Conservation (phyloP, 2,113 vertebrate genomes). For the Euleptes europaea region DNA sequence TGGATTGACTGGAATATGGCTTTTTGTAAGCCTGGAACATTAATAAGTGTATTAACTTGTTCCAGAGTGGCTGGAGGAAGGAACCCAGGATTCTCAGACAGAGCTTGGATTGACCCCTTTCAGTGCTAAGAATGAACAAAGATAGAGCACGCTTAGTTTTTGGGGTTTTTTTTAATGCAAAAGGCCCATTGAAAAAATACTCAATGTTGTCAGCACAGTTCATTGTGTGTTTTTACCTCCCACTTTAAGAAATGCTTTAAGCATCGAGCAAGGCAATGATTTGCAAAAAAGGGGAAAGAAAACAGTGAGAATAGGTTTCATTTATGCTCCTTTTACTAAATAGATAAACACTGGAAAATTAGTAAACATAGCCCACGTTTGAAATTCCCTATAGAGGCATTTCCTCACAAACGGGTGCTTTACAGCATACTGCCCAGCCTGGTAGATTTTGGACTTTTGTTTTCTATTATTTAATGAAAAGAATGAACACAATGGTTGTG, state of each 20-base stretch:
- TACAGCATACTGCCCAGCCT: too few species aligned
- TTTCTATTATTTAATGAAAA: too few species aligned
- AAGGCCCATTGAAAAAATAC: not conserved
- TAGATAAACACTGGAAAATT: too few species aligned
- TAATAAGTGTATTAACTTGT: not conserved
- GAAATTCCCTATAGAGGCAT: too few species aligned
- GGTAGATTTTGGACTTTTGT: not conserved
- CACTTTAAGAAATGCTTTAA: not conserved
- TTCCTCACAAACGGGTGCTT: too few species aligned
- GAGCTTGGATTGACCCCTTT: not conserved
- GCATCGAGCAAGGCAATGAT: not conserved
- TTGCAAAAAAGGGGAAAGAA: too few species aligned
- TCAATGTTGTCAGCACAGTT: not conserved
- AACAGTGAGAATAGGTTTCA: too few species aligned
- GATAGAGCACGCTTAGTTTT: too few species aligned
- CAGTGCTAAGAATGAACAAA: not conserved
- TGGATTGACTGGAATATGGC: fast-evolving
- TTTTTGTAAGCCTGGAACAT: not conserved
- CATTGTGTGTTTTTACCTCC: not conserved
- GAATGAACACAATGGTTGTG: too few species aligned
- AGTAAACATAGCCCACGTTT: too few species aligned
- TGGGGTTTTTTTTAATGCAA: not conserved
- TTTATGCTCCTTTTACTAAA: not conserved
- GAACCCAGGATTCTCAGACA: not conserved
- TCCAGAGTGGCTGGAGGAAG: not conserved